Percentiles rank a stretch among this genome's conserved stretches.
phyloP scores from a whole-genome alignment of 2,113 vertebrate genomes.

The Brachyhypopomus gauderio region DNA sequence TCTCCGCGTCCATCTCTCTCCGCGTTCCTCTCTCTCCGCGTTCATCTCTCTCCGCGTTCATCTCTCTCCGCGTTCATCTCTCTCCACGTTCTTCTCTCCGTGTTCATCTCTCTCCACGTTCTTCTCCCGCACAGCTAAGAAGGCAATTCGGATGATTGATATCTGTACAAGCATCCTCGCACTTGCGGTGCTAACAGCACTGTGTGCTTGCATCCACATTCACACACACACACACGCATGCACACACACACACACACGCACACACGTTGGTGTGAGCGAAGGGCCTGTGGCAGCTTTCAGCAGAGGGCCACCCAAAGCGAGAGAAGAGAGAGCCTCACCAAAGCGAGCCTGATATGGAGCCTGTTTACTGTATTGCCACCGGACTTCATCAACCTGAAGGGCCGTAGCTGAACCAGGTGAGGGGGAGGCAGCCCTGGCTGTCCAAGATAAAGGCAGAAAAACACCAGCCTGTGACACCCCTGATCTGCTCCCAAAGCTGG shows the following conservation, averaged over 20 bases:
- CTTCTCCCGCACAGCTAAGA: too few relatives aligned
- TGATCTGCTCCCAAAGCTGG: not conserved
- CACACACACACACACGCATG: conserved; percentile 30
- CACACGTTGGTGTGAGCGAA: conserved; percentile 17
- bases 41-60: too few relatives aligned
- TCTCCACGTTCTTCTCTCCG: too few relatives aligned
- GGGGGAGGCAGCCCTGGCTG: conserved; percentile 26
- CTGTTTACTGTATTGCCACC: too few relatives aligned
- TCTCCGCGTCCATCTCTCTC: too few relatives aligned
- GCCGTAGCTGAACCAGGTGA: conserved; percentile 11
- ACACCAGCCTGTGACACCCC: conserved; percentile 13
- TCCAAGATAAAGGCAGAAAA: conserved; percentile 38
- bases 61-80: too few relatives aligned
- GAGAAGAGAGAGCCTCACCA: conserved; percentile 1
- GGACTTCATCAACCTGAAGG: conserved; percentile 33
- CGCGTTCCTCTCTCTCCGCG: too few relatives aligned
- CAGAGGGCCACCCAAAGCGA: conserved; percentile 4
- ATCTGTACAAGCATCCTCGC: conserved; percentile 63
- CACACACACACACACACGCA: not conserved
- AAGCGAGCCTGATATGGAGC: not conserved
- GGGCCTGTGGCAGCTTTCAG: conserved; percentile 23
- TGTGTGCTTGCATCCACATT: too few relatives aligned
- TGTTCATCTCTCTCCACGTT: too few relatives aligned
- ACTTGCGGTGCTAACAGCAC: conserved; percentile 63
- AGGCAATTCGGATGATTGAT: conserved; percentile 65